Evolutionary conservation across 2,797 vertebrate species (phyloP).

Genomic region (Meda fulgida): DNA sequence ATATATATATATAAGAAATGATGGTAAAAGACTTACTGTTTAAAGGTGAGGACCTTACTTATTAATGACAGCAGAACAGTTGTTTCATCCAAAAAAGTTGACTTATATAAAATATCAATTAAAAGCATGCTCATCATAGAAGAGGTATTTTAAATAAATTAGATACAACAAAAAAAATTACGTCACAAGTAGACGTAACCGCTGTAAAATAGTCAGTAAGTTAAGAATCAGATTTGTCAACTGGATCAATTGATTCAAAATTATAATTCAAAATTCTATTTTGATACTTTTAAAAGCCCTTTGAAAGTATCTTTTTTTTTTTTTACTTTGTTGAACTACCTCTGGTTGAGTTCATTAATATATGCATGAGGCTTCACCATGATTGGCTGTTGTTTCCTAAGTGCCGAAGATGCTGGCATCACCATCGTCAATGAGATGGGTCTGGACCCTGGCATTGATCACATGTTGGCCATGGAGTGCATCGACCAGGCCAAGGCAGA

Average conservation of each 20-base stretch:
- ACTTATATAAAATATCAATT: no score
- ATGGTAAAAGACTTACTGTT: neutral
- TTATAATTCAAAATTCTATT: no score
- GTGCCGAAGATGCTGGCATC: slow-evolving; percentile 88
- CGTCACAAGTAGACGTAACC: neutral
- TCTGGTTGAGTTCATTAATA: slow-evolving; percentile 25
- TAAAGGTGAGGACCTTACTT: neutral
- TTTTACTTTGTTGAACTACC: neutral
- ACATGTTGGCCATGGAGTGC: slow-evolving; percentile 98
- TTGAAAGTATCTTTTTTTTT: neutral
- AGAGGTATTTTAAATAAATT: neutral
- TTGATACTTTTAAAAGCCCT: neutral
- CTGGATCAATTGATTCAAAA: neutral
- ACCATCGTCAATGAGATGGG: slow-evolving; percentile 92
- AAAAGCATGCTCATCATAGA: neutral
- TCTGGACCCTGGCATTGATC: slow-evolving; percentile 95
- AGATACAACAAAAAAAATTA: neutral
- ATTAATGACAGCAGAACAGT: neutral
- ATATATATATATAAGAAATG: no score
- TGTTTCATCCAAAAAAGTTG: neutral
- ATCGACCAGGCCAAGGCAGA: slow-evolving; percentile 92
- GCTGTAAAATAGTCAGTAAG: neutral
- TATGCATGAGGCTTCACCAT: slow-evolving; percentile 1
- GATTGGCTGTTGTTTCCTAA: slow-evolving; percentile 62
- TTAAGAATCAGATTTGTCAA: neutral